phyloP scores from a whole-genome alignment of 2,888 invertebrate genomes.

The Nomada hirtipes region DNA sequence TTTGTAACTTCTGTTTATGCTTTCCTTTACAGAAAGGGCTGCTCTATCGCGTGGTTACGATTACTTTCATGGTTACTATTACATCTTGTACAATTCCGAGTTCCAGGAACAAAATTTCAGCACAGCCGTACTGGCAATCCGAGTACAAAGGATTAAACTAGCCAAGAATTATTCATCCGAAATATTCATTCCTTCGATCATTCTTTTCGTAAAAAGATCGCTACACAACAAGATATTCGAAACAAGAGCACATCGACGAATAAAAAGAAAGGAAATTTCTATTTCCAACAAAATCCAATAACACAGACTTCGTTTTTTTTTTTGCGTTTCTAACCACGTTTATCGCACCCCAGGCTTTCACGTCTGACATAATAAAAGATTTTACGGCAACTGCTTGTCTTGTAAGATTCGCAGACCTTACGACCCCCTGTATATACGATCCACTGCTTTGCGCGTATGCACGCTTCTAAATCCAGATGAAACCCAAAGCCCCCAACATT shows the following conservation, averaged over 20 bases:
- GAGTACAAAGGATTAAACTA: too few relatives aligned
- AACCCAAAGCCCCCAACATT: constrained; percentile 17
- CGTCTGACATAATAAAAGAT: constrained; percentile 24
- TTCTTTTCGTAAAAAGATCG: not conserved
- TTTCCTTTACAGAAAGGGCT: too few relatives aligned
- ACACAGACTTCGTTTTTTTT: not conserved
- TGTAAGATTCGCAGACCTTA: constrained; percentile 15
- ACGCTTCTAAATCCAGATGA: constrained; percentile 16
- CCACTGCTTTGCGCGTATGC: constrained; percentile 14
- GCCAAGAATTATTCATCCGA: too few relatives aligned
- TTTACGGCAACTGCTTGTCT: constrained; percentile 33
- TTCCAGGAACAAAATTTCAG: too few relatives aligned
- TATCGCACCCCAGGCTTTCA: constrained; percentile 17
- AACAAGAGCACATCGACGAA: not conserved
- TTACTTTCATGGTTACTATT: too few relatives aligned
- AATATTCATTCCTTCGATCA: not conserved
- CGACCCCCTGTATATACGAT: too few relatives aligned
- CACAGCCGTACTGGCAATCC: too few relatives aligned
- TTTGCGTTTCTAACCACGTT: constrained; percentile 2
- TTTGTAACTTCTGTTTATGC: too few relatives aligned
- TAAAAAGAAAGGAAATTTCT: not conserved
- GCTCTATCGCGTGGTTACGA: too few relatives aligned
- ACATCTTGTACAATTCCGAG: too few relatives aligned
- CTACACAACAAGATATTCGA: not conserved
- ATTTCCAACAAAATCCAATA: constrained; percentile 5